These are phyloP conservation scores for Scleropages formosus DNA, from an alignment of 2,797 vertebrate genomes.

Conservation along the genomic window DNA sequence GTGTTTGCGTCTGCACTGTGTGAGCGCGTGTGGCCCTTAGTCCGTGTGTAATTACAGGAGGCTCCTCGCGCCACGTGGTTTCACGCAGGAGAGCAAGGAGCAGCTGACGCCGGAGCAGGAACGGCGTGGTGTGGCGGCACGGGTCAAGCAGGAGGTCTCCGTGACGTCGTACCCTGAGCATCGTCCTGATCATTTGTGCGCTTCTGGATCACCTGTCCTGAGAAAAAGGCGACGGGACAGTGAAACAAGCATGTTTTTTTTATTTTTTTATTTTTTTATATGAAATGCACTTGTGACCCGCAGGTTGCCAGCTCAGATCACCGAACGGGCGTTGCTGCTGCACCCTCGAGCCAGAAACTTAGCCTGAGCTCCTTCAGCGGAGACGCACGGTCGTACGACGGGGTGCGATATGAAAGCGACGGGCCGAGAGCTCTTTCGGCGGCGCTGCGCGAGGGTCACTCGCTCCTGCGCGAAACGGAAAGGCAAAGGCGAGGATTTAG, in stretches of 20 bases:
- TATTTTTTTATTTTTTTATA: not conserved
- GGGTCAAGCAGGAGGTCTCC: not conserved
- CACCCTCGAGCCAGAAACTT: not conserved
- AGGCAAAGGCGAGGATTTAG: constrained; percentile 49
- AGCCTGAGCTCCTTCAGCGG: not conserved
- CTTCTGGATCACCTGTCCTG: not conserved
- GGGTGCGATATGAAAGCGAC: not conserved
- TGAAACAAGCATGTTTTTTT: not conserved
- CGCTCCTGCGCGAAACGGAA: not conserved
- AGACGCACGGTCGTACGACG: not conserved
- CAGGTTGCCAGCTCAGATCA: not conserved
- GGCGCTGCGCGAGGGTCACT: not conserved
- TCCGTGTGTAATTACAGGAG: constrained; percentile 36
- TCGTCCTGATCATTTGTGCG: too few relatives aligned
- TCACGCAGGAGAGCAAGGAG: not conserved
- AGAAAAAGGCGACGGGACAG: not conserved
- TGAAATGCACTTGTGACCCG: not conserved
- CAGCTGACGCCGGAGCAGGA: constrained; percentile 3
- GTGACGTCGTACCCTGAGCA: too few relatives aligned
- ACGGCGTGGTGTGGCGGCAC: not conserved
- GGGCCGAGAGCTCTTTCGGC: not conserved
- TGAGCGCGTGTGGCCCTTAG: not conserved
- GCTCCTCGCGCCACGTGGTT: not conserved
- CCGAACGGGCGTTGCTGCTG: not conserved
- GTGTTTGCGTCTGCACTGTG: too few relatives aligned